Evolutionary conservation across 2,797 vertebrate genomes (phyloP).

Genomic region (Kryptolebias ocellatus): DNA sequence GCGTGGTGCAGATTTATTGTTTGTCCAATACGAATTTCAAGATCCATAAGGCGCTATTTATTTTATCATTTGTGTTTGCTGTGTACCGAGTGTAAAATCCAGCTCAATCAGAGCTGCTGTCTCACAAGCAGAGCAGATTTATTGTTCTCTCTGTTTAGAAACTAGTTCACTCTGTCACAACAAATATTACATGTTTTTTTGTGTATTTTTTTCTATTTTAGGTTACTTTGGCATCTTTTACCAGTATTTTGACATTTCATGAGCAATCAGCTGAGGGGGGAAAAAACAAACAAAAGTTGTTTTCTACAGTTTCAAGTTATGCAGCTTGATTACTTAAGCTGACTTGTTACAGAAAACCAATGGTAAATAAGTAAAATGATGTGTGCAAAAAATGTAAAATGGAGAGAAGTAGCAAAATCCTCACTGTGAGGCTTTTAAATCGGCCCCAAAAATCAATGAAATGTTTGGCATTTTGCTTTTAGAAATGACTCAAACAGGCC

Average conservation of each 20-base stretch:
- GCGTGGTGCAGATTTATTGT: slow-evolving; percentile 29
- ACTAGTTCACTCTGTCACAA: slow-evolving; percentile 4
- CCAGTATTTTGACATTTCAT: not conserved
- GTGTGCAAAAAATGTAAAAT: slow-evolving; percentile 7
- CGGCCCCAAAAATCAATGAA: not conserved
- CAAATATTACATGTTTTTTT: not conserved
- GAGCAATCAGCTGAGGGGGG: slow-evolving; percentile 1
- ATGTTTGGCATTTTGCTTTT: slow-evolving; percentile 6
- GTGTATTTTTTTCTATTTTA: slow-evolving; percentile 3
- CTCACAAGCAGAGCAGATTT: slow-evolving; percentile 8
- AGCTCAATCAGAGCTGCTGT: not conserved
- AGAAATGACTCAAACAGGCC: slow-evolving; percentile 5
- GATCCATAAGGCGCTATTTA: slow-evolving; percentile 17
- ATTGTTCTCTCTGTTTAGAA: not conserved
- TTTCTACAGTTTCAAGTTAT: not conserved
- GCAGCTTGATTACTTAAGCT: slow-evolving; percentile 4
- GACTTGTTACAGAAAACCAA: not conserved
- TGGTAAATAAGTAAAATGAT: not conserved
- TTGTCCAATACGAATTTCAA: slow-evolving; percentile 23
- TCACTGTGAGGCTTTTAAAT: slow-evolving; percentile 2
- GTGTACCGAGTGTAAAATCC: not conserved
- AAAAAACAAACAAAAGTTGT: slow-evolving; percentile 7
- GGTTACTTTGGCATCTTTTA: slow-evolving; percentile 8
- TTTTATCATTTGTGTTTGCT: slow-evolving; percentile 25
- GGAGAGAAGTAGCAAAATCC: slow-evolving; percentile 5